Base-by-base conservation (phyloP, 2,797 vertebrate species). In the Myripristis murdjan region DNA sequence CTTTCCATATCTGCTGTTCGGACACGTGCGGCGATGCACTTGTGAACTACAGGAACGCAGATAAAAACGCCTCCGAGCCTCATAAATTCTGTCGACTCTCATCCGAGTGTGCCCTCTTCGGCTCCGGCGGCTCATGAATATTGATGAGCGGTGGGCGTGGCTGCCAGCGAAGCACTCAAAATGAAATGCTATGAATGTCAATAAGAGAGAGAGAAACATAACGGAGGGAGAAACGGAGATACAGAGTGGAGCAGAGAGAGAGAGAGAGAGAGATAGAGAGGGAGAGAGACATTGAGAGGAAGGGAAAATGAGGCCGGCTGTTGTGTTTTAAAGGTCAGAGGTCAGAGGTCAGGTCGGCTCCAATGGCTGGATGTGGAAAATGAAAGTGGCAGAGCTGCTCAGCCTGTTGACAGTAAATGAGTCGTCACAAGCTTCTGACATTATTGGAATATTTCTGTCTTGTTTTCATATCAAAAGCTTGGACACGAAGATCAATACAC, bases 131-230 rank as follows among this genome's bases (percentile, higher is more conserved):
- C 69, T 81, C 79, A 62, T 86, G 70, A 75, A 87, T 86, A 90
- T 89, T 83, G 83, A 90, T 80, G 80, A 75, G n/a, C n/a, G 24
- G 68, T 62, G 75, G 85, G 79, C 3, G 73, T 79, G 26, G 57
- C 69, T 49, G 60, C 62, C 46, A 8, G 58, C 16, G 23, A 28
- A n/a, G 0, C n/a, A n/a, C n/a, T n/a, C n/a, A n/a, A 39, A 6
- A 41, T 51, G 67, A 76, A 61, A 76, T 2, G 61, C 35, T 70
- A 51, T 24, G 46, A 73, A 59, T 73, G 77, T 72, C 78, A 79
- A 73, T 76, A 75, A 77, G 44, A 47, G n/a, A 48, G n/a, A 48
- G 46, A 48, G n/a, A 18, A 44, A 47, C 3, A 48, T 15, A 5
- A 5, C 2, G 20, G 20, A 20, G 20, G 20, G 20, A 20, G 20